Conservation (phyloP, 2,888 invertebrate genomes). For the Eilema caniola region DNA sequence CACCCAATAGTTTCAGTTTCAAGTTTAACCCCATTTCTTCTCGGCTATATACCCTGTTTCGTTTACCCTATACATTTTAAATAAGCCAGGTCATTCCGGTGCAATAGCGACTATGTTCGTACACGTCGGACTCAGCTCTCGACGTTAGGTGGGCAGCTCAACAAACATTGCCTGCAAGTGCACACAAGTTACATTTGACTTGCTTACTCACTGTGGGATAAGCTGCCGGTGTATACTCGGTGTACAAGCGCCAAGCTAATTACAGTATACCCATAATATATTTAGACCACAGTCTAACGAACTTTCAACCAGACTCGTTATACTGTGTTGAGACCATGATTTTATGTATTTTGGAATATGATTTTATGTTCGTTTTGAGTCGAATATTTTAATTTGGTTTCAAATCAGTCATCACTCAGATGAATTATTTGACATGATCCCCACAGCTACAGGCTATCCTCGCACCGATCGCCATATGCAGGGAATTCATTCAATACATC, state of each 20-base stretch:
- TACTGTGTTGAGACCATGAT: too few species aligned
- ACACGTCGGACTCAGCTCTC: neutral
- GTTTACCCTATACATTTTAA: neutral
- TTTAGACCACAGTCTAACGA: too few species aligned
- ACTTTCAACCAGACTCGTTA: too few species aligned
- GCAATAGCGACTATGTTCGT: neutral
- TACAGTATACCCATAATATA: neutral
- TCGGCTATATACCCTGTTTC: too few species aligned
- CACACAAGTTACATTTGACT: conserved; percentile 55
- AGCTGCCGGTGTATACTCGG: conserved; percentile 31
- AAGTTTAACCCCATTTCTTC: too few species aligned
- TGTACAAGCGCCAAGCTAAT: neutral
- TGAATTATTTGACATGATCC: too few species aligned
- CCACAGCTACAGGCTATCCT: too few species aligned
- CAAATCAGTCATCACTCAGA: too few species aligned
- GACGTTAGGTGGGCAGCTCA: neutral
- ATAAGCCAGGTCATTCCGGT: neutral
- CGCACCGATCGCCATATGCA: too few species aligned
- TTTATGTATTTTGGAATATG: too few species aligned
- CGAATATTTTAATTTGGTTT: neutral
- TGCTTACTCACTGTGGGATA: conserved; percentile 58
- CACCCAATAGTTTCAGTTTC: too few species aligned
- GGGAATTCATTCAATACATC: too few species aligned
- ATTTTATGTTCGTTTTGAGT: neutral
- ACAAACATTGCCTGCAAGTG: conserved; percentile 56